These are phyloP conservation scores for Zaprionus ornatus DNA, from an alignment of 1,140 invertebrate species.

Conservation along the genomic window DNA sequence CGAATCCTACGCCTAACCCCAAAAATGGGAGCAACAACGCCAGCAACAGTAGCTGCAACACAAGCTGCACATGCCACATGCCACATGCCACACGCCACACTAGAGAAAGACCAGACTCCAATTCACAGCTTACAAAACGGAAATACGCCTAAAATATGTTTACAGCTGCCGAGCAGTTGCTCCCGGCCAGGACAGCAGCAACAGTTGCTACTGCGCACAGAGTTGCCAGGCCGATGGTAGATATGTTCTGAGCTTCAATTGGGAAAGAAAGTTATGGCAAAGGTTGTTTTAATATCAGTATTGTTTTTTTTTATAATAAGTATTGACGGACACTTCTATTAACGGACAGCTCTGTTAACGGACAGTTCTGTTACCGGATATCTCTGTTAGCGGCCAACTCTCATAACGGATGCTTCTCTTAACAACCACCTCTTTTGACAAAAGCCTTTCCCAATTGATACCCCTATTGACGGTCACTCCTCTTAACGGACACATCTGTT, in stretches of 20 bases:
- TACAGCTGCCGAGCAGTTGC: slow-evolving; percentile 62
- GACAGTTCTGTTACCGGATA: no score
- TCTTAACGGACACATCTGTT: no score
- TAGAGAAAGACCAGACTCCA: slow-evolving; percentile 24
- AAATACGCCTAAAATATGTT: slow-evolving; percentile 75
- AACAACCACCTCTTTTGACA: no score
- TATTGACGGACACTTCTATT: no score
- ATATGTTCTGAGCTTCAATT: not conserved
- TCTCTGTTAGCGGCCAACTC: no score
- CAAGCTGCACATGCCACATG: slow-evolving; percentile 34
- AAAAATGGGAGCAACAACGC: slow-evolving; percentile 72
- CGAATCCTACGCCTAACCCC: slow-evolving; percentile 74
- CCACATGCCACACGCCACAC: slow-evolving; percentile 23
- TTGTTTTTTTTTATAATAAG: no score
- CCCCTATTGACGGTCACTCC: no score
- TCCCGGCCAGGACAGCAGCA: slow-evolving; percentile 1
- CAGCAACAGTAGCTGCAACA: slow-evolving; percentile 24
- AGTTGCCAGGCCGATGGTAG: not conserved
- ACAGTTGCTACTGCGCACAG: not conserved
- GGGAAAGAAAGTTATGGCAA: not conserved
- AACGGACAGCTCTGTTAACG: no score
- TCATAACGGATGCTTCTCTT: no score
- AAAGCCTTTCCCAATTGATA: no score
- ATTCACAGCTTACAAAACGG: slow-evolving; percentile 59
- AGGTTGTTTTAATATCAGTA: no score